A percentile compares a stretch with the other conserved stretches of the same genome.
phyloP scores from a whole-genome alignment of 1,140 invertebrate genomes.

The Calephelis virginiensis region DNA sequence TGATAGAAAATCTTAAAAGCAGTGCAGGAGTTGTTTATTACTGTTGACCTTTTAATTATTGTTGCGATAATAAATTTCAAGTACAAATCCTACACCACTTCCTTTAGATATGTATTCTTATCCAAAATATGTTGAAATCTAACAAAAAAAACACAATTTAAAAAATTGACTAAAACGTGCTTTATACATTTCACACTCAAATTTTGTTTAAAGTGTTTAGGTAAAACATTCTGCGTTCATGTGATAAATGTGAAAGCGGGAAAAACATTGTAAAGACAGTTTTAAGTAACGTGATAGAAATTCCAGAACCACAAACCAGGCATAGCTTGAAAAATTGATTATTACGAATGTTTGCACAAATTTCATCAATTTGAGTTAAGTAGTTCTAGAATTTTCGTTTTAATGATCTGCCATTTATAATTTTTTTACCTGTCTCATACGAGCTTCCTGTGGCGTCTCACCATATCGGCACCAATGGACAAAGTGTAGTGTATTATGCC shows the following conservation, averaged over 20 bases:
- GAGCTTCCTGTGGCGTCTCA: conserved; percentile 81
- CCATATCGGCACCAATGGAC: conserved; percentile 84
- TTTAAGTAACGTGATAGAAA: background rate
- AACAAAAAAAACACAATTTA: background rate
- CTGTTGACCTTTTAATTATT: too few relatives aligned
- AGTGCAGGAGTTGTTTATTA: background rate
- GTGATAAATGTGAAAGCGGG: background rate
- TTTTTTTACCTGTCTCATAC: conserved; percentile 81
- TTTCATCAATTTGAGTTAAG: background rate
- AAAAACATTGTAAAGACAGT: conserved; percentile 7
- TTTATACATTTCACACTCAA: background rate
- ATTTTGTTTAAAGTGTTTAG: background rate
- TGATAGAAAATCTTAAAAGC: background rate
- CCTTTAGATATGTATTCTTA: background rate
- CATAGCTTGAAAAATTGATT: conserved; percentile 1
- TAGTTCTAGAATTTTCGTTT: conserved; percentile 15
- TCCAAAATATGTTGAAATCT: background rate
- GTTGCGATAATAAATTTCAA: background rate
- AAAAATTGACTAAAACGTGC: background rate
- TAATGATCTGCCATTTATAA: conserved; percentile 29
- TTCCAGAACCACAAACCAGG: conserved; percentile 10
- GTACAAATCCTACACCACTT: background rate
- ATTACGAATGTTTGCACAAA: background rate
- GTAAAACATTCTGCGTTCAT: background rate
- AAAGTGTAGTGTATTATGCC: conserved; percentile 85